Base-by-base conservation (phyloP, 2,797 vertebrate species). In the Chaetodon trifasciatus region DNA sequence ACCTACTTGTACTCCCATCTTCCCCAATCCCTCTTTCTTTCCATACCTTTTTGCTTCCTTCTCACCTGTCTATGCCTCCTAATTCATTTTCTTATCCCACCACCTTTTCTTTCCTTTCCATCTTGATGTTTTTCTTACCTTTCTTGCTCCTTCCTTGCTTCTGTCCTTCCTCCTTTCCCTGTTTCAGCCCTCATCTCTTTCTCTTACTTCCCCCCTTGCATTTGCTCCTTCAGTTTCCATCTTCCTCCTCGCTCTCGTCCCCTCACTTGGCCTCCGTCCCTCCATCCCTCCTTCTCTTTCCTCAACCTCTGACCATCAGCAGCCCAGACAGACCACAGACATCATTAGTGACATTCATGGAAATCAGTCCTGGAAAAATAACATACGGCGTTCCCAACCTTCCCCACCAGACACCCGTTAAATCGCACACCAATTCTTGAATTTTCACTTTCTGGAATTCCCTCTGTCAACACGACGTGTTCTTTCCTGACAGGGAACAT, bases 251-350 rank as follows among this genome's bases (percentile, higher is more conserved):
- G 8, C 0, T 13, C 10, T 46, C 21, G 23, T 77, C 24, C 17
- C 58, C 21, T 49, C 57, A 28, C 70, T 62, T 75, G 39, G 9
- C 57, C 73, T 57, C 55, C 24, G 12, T 70, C 24, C 35, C 44
- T 61, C 57, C 50, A 37, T 64, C 74, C n/a, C 37, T 76, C 49
- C 3, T 11, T 63, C 42, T 78, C 70, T 72, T 77, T 66, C 56
- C 67, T 70, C 75, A n/a, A 17, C 67, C 44, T 50, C 62, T 78
- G 78, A 73, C 83, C 86, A 62, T 82, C 70, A 42, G 52, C 72
- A 57, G 77, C 70, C 57, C 39, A 81, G 80, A 85, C 69, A 65
- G 63, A 86, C 89, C 89, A 81, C 88, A 90, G 81, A 77, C 78
- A 81, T 83, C 76, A 83, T 88, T 71, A 86, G 71, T 50, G 60